Conservation (phyloP, 2,113 vertebrate species). For the Cricetomys ansorgei region DNA sequence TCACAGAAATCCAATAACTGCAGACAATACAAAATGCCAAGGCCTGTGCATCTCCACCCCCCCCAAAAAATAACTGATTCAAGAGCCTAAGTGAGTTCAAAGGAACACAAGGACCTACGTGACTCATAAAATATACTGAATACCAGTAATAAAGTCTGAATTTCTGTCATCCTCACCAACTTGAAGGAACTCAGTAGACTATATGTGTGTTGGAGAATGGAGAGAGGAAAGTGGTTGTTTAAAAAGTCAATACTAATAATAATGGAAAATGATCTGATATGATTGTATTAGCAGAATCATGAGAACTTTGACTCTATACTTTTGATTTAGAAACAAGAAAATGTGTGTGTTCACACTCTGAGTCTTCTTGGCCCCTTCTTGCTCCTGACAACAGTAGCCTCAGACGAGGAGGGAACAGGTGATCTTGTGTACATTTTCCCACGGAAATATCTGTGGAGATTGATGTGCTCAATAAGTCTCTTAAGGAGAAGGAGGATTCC, state of each 20-base stretch:
- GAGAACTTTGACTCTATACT: not conserved
- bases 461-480: not conserved
- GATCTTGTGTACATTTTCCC: not conserved
- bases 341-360: not conserved
- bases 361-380: not conserved
- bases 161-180: not conserved
- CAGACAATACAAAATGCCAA: no score
- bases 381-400: not conserved
- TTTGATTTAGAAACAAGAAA: not conserved
- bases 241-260: not conserved
- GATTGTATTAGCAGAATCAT: not conserved
- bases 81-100: not conserved
- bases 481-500: not conserved
- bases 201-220: not conserved
- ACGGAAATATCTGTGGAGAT: not conserved
- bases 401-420: not conserved
- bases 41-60: no score
- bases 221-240: no score
- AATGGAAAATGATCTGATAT: not conserved
- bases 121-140: not conserved
- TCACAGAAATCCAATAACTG: no score
- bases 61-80: not conserved
- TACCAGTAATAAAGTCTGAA: not conserved
- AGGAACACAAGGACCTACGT: not conserved
- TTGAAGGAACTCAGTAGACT: not conserved